These are phyloP conservation scores for Isichthys henryi DNA, from an alignment of 2,113 vertebrate genomes.

Conservation along the genomic window DNA sequence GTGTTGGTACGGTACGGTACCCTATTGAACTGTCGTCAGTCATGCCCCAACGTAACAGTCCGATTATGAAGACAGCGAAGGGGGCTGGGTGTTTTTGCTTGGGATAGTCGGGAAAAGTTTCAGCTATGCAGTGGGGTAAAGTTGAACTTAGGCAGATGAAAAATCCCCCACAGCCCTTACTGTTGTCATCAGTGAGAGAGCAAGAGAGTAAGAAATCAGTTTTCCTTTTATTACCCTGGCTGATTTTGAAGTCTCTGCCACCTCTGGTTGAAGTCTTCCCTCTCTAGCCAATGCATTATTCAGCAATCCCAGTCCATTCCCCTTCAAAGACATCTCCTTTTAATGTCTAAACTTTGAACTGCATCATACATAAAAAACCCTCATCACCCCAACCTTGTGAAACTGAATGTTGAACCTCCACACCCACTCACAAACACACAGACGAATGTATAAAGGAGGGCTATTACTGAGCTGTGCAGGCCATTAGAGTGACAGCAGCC, in stretches of 20 bases:
- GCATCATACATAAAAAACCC: not conserved
- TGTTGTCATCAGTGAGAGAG: not conserved
- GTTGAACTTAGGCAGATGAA: conserved; percentile 5
- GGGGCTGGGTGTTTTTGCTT: not conserved
- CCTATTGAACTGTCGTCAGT: not conserved
- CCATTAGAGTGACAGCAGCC: not conserved
- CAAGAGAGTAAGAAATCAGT: not conserved
- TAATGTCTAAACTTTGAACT: conserved; percentile 23
- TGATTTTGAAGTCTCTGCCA: conserved; percentile 19
- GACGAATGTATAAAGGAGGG: not conserved
- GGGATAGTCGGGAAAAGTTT: not conserved
- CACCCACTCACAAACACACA: not conserved
- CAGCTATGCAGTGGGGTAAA: not conserved
- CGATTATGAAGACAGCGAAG: not conserved
- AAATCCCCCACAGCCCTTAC: not conserved
- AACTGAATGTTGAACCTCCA: not conserved
- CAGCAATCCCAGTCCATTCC: conserved; percentile 10
- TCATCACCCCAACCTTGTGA: not conserved
- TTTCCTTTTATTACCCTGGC: conserved; percentile 16
- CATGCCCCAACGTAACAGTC: not conserved
- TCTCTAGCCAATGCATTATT: conserved; percentile 21
- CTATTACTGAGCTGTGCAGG: not conserved
- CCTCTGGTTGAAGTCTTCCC: conserved; percentile 13
- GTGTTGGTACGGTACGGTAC: not conserved
- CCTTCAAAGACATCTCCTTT: conserved; percentile 17